phyloP scores from a whole-genome alignment of 2,888 invertebrate genomes.

The Acronicta alni region DNA sequence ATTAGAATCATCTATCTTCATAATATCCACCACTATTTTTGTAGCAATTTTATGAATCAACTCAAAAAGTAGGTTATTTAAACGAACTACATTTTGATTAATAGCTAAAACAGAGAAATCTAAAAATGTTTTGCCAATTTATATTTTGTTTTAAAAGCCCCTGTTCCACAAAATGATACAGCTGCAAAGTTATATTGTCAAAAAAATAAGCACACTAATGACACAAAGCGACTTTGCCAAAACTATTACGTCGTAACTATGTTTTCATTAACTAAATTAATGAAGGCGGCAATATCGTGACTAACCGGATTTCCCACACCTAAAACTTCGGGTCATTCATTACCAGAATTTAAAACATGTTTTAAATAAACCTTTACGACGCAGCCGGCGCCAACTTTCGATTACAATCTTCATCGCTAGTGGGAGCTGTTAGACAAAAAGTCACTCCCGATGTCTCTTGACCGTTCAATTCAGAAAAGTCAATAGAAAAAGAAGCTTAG shows the following conservation, averaged over 20 bases:
- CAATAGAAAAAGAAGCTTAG: conserved; percentile 64
- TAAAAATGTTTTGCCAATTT: conserved; percentile 8
- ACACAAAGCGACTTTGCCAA: conserved; percentile 56
- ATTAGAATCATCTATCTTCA: no score
- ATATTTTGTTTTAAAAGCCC: conserved; percentile 19
- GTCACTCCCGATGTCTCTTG: conserved; percentile 51
- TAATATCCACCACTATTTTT: neutral
- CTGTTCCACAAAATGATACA: conserved; percentile 22
- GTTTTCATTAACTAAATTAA: conserved; percentile 50
- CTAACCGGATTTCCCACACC: conserved; percentile 60
- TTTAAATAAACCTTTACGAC: conserved; percentile 50
- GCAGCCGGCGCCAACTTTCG: conserved; percentile 47
- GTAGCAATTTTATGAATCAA: conserved; percentile 12
- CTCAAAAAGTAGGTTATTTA: conserved; percentile 19
- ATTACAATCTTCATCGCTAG: conserved; percentile 46
- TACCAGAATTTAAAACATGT: conserved; percentile 50
- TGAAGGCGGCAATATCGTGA: conserved; percentile 47
- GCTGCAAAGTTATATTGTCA: conserved; percentile 27
- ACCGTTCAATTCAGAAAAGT: conserved; percentile 66
- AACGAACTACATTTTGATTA: conserved; percentile 20
- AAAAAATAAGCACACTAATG: conserved; percentile 37
- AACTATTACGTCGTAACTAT: conserved; percentile 56
- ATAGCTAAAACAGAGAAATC: conserved; percentile 22
- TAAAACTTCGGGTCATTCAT: conserved; percentile 49
- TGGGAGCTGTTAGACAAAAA: conserved; percentile 44